Conservation (phyloP, 2,888 invertebrate species). For the Ormyrus rosae region DNA sequence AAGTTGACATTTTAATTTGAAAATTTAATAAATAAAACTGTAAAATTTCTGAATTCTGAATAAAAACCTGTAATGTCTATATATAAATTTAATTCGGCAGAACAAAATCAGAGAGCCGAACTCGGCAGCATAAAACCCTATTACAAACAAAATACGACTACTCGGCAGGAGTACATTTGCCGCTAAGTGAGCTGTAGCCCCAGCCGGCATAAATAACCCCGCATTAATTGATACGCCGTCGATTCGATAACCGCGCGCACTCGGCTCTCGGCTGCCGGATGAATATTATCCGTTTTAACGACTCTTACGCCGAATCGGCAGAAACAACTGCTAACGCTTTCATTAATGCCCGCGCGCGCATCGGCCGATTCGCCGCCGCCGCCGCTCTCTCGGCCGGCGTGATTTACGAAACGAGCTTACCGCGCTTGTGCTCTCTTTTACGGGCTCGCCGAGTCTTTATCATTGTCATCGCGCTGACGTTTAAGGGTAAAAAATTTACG, state of each 20-base stretch:
- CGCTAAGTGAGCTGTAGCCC: slow-evolving; percentile 16
- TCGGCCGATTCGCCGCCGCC: too few relatives aligned
- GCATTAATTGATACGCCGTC: slow-evolving; percentile 43
- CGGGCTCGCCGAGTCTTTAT: slow-evolving; percentile 54
- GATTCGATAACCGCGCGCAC: slow-evolving; percentile 42
- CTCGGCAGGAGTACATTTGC: background rate
- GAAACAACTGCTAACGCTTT: too few relatives aligned
- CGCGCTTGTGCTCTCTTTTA: slow-evolving; percentile 47
- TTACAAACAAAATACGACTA: too few relatives aligned
- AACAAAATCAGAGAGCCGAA: too few relatives aligned
- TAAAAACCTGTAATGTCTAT: too few relatives aligned
- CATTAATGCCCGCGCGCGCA: too few relatives aligned
- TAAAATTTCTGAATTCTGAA: too few relatives aligned
- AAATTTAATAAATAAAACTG: too few relatives aligned
- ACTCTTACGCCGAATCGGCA: slow-evolving; percentile 17
- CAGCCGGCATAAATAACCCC: slow-evolving; percentile 11
- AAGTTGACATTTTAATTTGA: too few relatives aligned
- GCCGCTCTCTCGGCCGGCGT: background rate
- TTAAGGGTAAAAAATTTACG: slow-evolving; percentile 57
- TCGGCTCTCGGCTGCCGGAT: slow-evolving; percentile 28
- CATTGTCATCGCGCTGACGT: slow-evolving; percentile 57
- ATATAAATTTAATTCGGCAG: too few relatives aligned
- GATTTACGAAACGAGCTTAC: slow-evolving; percentile 57
- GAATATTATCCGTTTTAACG: slow-evolving; percentile 52
- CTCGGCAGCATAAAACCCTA: too few relatives aligned